Evolutionary conservation across 37 sponge, comb jelly and placozoan species (phyloP).

Genomic region (Diacarnus erythraeanus): DNA sequence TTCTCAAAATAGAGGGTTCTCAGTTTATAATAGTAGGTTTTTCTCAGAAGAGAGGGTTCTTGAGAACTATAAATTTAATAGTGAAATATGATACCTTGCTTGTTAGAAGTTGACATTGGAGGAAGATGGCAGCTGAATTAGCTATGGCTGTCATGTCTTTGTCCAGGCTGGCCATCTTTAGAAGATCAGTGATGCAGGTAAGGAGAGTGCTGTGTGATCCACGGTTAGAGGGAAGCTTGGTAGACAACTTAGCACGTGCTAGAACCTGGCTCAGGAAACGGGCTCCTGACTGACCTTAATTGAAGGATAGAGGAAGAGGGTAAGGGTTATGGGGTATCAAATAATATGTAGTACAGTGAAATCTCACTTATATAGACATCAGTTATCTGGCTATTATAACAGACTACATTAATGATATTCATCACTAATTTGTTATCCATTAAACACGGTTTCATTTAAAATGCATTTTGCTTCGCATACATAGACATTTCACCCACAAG

Average conservation of each 20-base stretch:
- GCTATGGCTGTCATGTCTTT: slow-evolving; percentile 30
- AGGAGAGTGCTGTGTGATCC: slow-evolving; percentile 3
- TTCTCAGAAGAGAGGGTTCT: not conserved
- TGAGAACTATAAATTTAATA: too few species aligned
- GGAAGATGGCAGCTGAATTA: slow-evolving; percentile 33
- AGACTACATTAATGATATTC: too few species aligned
- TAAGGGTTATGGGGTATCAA: not conserved
- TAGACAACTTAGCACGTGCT: slow-evolving; percentile 15
- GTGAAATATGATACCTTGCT: slow-evolving; percentile 32
- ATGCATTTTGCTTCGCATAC: too few species aligned
- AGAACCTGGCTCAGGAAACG: slow-evolving; percentile 19
- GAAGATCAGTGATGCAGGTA: slow-evolving; percentile 50
- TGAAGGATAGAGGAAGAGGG: not conserved
- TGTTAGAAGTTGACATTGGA: slow-evolving; percentile 58
- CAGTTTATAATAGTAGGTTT: not conserved
- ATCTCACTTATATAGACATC: not conserved
- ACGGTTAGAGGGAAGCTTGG: not conserved
- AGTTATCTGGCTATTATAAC: too few species aligned
- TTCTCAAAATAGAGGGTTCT: too few species aligned
- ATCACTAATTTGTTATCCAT: too few species aligned
- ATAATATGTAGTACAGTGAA: not conserved
- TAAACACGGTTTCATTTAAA: too few species aligned
- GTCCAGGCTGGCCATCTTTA: slow-evolving; percentile 25
- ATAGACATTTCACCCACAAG: too few species aligned
- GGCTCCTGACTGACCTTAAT: slow-evolving; percentile 12